These are phyloP conservation scores for Hippocampus zosterae DNA, from an alignment of 2,113 vertebrate genomes.

Conservation along the genomic window DNA sequence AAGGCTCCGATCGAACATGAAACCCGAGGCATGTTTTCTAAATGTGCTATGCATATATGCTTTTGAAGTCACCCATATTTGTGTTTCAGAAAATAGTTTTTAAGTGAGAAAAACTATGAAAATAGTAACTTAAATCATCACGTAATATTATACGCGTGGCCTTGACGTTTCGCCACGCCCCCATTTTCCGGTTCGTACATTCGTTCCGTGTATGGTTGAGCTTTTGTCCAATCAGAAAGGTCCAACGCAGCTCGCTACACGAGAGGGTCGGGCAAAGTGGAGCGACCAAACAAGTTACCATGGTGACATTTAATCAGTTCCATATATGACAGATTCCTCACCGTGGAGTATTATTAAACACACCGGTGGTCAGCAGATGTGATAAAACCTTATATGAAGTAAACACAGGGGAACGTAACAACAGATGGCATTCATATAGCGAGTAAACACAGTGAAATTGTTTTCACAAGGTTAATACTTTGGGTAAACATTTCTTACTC, in stretches of 20 bases:
- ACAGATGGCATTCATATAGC: neutral
- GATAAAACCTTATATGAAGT: neutral
- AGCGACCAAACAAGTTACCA: slow-evolving; percentile 54
- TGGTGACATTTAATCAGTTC: slow-evolving; percentile 41
- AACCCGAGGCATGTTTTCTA: neutral
- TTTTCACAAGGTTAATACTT: neutral
- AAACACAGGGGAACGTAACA: neutral
- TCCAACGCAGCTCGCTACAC: slow-evolving; percentile 66
- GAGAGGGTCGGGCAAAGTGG: slow-evolving; percentile 20
- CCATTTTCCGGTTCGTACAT: slow-evolving; percentile 24
- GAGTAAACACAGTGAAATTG: neutral
- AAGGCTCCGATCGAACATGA: neutral
- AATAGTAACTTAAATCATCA: neutral
- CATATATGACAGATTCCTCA: slow-evolving; percentile 22
- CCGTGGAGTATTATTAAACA: slow-evolving; percentile 6
- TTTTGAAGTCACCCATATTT: neutral
- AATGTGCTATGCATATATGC: neutral
- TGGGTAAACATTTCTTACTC: neutral
- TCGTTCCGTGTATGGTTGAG: slow-evolving; percentile 13
- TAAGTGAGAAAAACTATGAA: neutral
- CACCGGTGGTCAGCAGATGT: no score
- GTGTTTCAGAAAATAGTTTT: no score
- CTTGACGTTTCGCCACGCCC: slow-evolving; percentile 24
- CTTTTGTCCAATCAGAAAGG: slow-evolving; percentile 61
- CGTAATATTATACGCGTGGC: neutral